A percentile compares a stretch with the other conserved stretches of the same genome.
phyloP scores from a whole-genome alignment of 2,797 vertebrate genomes.

The Buphagus erythrorhynchus region DNA sequence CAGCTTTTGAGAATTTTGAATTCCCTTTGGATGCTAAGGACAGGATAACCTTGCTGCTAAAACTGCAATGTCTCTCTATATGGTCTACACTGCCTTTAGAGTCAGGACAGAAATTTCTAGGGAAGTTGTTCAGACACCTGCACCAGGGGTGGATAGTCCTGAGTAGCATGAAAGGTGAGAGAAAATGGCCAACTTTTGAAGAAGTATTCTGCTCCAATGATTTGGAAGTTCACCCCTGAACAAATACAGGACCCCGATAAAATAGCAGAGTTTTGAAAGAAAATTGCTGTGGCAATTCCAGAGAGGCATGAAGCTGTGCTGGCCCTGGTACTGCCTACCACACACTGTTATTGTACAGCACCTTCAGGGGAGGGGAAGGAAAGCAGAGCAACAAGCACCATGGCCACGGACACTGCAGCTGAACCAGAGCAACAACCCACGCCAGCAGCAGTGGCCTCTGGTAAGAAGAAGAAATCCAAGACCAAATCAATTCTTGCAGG shows the following conservation, averaged over 20 bases:
- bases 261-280: not conserved
- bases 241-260: not conserved
- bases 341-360: not conserved
- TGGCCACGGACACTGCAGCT: not conserved
- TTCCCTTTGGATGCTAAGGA: not conserved
- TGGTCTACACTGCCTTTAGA: not conserved
- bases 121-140: not conserved
- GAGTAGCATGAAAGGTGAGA: no score
- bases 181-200: not conserved
- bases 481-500: not conserved
- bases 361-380: not conserved
- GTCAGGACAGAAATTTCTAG: not conserved
- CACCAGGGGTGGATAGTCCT: not conserved
- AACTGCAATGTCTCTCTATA: not conserved
- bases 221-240: not conserved
- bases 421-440: not conserved
- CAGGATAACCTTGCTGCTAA: not conserved
- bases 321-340: not conserved
- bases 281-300: not conserved
- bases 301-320: not conserved
- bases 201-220: not conserved
- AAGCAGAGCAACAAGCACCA: not conserved
- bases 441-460: accelerated
- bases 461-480: not conserved
- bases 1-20: not conserved